Base-by-base conservation (phyloP, 37 sponge, comb jelly and placozoan genomes). In the Petrosia ficiformis region DNA sequence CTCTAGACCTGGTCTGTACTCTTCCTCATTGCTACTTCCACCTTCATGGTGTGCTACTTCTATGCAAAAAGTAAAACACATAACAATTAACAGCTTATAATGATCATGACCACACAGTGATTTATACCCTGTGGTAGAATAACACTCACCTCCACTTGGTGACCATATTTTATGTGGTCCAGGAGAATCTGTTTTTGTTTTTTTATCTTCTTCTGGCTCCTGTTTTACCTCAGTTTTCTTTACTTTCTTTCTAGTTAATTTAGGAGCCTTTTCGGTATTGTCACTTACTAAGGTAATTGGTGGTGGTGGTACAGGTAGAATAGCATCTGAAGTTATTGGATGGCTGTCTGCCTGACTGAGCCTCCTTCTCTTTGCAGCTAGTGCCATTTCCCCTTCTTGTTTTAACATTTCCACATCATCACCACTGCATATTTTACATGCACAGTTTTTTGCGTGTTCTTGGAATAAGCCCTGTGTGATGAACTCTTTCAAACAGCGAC, bases 401-500 rank as follows among this genome's bases (percentile, higher is more conserved):
- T 70, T 60, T 29, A 70, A 40, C 24, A 57, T 65, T 10, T 83
- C 83, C 42, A 65, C 39, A 10, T 66, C 83, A 36, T 64, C 75
- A 24, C 89, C 89, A 26, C 39, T 28, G 58, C 89, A 89, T 0
- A 83, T 71, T n/a, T 32, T 59, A 44, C 93, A 92, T 24, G 78
- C 22, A 67, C 93, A 92, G 26, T 35, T 52, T 61, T 73, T 76
- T 6, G 37, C 28, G 82, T 92, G 93, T 67, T 83, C 88, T 44
- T 75, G 64, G 24, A 92, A 77, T 44, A 82, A 34, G 2, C 88
- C 87, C 21, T 84, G 76, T 22, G 21, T 54, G n/a, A 92, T 81
- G 41, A 64, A 69, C 76, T 87, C 82, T 70, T 86, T 89, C 30
- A 93, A 54, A 34, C 86, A 82, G 1, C 83, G 78, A 5, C 87